Conservation (phyloP, 2,113 vertebrate species). For the Melanocharis versteri region DNA sequence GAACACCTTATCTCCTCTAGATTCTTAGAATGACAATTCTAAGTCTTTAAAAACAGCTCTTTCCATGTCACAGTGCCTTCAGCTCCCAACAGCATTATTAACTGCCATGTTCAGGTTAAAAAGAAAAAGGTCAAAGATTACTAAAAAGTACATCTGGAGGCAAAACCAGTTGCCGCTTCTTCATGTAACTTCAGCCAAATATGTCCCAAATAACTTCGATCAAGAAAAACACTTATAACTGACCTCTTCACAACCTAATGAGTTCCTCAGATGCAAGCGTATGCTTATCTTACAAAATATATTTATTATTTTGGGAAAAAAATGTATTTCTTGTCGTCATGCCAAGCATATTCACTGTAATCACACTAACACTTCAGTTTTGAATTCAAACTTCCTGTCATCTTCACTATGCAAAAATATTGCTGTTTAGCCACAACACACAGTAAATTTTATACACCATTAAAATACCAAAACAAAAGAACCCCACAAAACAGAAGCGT, state of each 20-base stretch:
- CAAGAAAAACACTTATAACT: background rate
- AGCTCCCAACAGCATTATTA: background rate
- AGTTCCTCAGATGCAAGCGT: background rate
- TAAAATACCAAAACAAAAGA: background rate
- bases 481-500: background rate
- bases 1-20: background rate
- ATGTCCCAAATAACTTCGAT: background rate
- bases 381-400: conserved; percentile 27
- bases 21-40: background rate
- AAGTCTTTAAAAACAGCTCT: background rate
- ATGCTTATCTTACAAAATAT: background rate
- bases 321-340: background rate
- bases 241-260: background rate
- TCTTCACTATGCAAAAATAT: background rate
- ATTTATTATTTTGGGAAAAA: background rate
- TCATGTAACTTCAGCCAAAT: background rate
- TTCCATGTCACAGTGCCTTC: background rate
- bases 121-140: background rate
- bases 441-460: background rate
- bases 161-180: background rate
- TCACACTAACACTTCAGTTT: background rate
- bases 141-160: background rate
- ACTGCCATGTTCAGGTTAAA: background rate
- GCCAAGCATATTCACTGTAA: background rate
- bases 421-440: background rate